phyloP scores from a whole-genome alignment of 2,113 vertebrate species.

The Corythornis vintsioides region DNA sequence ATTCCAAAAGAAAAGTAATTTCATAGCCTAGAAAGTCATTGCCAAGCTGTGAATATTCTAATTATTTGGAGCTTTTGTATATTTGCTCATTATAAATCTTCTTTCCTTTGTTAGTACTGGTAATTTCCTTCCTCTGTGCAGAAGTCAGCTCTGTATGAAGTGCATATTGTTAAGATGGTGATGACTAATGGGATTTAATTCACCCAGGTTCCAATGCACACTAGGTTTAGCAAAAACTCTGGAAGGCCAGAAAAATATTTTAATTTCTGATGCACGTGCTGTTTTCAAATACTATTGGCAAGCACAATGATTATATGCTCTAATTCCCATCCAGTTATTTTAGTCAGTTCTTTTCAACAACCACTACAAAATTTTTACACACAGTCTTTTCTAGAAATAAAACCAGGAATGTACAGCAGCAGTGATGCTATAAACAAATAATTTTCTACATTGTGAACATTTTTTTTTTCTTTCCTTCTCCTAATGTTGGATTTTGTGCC shows the following conservation, averaged over 20 bases:
- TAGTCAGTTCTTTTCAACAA: conserved; percentile 34
- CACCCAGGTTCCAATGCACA: conserved; percentile 77
- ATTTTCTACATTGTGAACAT: conserved; percentile 59
- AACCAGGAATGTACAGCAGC: not conserved
- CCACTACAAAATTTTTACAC: not conserved
- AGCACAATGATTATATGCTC: conserved; percentile 21
- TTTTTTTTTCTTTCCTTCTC: conserved; percentile 1
- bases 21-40: conserved; percentile 69
- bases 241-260: conserved; percentile 50
- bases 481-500: not conserved
- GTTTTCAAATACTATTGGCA: conserved; percentile 59
- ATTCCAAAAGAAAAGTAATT: conserved; percentile 74
- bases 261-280: conserved; percentile 60
- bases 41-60: conserved; percentile 70
- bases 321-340: conserved; percentile 2
- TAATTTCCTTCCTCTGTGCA: conserved; percentile 71
- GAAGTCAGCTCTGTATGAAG: conserved; percentile 67
- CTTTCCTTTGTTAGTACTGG: conserved; percentile 67
- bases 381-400: not conserved
- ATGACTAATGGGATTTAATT: conserved; percentile 68
- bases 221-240: conserved; percentile 71
- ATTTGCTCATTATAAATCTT: conserved; percentile 74
- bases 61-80: conserved; percentile 76
- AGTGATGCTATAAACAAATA: conserved; percentile 25
- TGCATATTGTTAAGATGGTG: conserved; percentile 72